These are phyloP conservation scores for Ametastegia equiseti DNA, from an alignment of 2,888 invertebrate genomes.

Conservation along the genomic window DNA sequence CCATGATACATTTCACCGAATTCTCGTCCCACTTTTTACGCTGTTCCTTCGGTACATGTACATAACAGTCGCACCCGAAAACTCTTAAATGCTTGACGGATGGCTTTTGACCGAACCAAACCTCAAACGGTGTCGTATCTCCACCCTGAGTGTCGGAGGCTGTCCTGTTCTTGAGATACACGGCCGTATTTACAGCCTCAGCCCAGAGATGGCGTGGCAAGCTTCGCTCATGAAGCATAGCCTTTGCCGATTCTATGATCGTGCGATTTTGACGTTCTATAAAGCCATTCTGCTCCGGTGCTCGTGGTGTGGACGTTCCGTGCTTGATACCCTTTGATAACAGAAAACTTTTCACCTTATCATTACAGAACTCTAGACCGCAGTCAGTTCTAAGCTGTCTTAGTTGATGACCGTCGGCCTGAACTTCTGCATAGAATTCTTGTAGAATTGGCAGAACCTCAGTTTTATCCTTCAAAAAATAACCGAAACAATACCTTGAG, in stretches of 20 bases:
- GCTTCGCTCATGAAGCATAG: slow-evolving; percentile 23
- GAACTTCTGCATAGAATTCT: slow-evolving; percentile 44
- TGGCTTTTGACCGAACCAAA: slow-evolving; percentile 56
- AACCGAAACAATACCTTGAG: slow-evolving; percentile 46
- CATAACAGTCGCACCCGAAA: slow-evolving; percentile 63
- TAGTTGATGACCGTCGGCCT: slow-evolving; percentile 42
- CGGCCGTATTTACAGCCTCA: slow-evolving; percentile 46
- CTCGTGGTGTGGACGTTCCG: slow-evolving; percentile 42
- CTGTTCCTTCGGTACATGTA: slow-evolving; percentile 64
- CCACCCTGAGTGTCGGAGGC: slow-evolving; percentile 5
- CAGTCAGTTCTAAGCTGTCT: slow-evolving; percentile 36
- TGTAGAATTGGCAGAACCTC: slow-evolving; percentile 36
- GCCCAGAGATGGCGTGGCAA: slow-evolving; percentile 39
- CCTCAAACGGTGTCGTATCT: slow-evolving; percentile 39
- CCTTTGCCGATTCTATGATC: slow-evolving; percentile 41
- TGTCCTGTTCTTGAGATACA: slow-evolving; percentile 49
- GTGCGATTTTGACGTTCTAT: slow-evolving; percentile 48
- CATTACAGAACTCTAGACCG: slow-evolving; percentile 41
- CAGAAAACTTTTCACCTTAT: slow-evolving; percentile 14
- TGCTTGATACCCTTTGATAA: slow-evolving; percentile 48
- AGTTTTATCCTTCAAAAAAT: slow-evolving; percentile 46
- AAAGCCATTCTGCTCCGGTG: slow-evolving; percentile 49
- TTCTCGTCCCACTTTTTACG: slow-evolving; percentile 57
- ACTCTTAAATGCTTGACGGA: slow-evolving; percentile 59
- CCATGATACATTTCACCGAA: slow-evolving; percentile 55